phyloP scores from a whole-genome alignment of 2,888 invertebrate genomes.

The Lochmaea crataegi region DNA sequence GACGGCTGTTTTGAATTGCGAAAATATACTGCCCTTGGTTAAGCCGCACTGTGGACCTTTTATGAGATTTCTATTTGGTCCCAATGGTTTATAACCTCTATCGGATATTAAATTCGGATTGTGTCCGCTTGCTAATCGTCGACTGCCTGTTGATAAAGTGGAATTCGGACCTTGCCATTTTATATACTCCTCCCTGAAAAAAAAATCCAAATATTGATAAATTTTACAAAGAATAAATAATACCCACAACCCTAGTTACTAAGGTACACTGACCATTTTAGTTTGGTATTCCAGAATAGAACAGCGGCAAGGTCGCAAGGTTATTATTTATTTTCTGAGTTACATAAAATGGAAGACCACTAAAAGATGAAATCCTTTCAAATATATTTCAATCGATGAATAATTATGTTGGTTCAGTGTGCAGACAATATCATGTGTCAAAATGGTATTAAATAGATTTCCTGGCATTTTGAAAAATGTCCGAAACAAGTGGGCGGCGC shows the following conservation, averaged over 20 bases:
- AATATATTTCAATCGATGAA: no score
- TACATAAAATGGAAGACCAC: no score
- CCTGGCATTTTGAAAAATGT: no score
- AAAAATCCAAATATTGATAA: background rate
- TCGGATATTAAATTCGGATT: slow-evolving; percentile 60
- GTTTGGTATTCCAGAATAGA: background rate
- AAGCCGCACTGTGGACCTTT: slow-evolving; percentile 79
- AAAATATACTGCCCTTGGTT: slow-evolving; percentile 84
- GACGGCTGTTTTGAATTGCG: slow-evolving; percentile 70
- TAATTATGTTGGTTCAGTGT: no score
- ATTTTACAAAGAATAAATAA: background rate
- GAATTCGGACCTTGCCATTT: slow-evolving; percentile 87
- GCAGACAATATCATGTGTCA: no score
- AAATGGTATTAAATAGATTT: no score
- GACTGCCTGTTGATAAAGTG: slow-evolving; percentile 68
- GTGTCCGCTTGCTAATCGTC: slow-evolving; percentile 68
- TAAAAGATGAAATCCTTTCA: no score
- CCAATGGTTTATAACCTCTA: slow-evolving; percentile 70
- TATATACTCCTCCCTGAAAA: slow-evolving; percentile 79
- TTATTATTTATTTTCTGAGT: no score
- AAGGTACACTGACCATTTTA: no score
- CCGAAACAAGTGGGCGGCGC: no score
- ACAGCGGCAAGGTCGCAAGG: background rate
- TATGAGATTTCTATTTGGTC: slow-evolving; percentile 74
- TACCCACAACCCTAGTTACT: background rate